Conservation (phyloP, 2,113 vertebrate genomes). For the Puntigrus tetrazona region DNA sequence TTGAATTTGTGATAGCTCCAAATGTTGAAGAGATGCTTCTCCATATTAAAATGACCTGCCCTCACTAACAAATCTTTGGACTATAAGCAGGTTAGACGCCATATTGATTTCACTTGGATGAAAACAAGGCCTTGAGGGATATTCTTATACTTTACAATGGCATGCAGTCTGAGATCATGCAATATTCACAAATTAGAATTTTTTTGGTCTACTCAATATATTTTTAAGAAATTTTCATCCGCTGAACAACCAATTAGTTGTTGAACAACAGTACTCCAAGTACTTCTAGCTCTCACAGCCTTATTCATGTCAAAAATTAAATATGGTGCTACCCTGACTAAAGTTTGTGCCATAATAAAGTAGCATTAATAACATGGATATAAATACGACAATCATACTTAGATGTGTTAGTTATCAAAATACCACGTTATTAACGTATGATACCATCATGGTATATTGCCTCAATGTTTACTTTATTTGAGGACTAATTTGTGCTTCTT, state of each 20-base stretch:
- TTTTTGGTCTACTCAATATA: no score
- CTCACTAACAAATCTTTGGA: background rate
- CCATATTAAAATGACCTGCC: background rate
- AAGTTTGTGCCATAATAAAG: no score
- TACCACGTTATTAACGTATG: background rate
- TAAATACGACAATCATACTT: background rate
- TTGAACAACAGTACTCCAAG: background rate
- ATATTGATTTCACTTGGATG: no score
- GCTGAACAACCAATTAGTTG: background rate
- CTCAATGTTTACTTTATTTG: background rate
- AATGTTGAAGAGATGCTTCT: background rate
- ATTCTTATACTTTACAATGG: no score
- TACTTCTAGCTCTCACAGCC: background rate
- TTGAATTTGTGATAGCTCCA: background rate
- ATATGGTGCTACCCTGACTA: no score
- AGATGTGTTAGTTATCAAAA: background rate
- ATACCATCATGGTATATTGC: background rate
- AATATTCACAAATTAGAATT: no score
- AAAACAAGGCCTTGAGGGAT: no score
- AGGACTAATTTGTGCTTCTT: slow-evolving; percentile 5
- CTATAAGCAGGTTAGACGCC: background rate
- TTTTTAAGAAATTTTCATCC: background rate
- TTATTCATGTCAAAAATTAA: background rate
- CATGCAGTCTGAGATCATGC: no score
- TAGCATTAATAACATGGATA: background rate